A percentile compares a stretch with the other conserved stretches of the same genome.
phyloP scores from a whole-genome alignment of 2,113 vertebrate genomes.

The Cisticola juncidis region DNA sequence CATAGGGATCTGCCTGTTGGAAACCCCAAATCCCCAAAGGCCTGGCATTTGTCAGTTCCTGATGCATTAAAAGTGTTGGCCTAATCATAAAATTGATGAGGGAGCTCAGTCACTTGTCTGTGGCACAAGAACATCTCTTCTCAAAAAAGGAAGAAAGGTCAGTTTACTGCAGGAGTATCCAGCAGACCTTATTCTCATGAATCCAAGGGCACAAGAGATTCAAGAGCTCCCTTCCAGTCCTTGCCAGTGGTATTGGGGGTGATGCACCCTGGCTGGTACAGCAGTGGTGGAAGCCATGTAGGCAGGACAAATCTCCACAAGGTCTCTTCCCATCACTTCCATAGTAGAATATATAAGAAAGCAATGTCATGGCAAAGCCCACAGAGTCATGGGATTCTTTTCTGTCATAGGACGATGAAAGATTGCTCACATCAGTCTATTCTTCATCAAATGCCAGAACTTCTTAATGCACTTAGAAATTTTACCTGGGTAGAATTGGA shows the following conservation, averaged over 20 bases:
- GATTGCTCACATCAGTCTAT: neutral
- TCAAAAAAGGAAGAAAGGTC: neutral
- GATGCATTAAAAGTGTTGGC: neutral
- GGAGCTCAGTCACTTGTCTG: neutral
- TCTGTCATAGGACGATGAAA: conserved; percentile 16
- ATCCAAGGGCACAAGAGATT: neutral
- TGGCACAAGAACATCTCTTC: neutral
- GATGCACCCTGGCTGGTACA: neutral
- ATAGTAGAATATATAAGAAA: conserved; percentile 77
- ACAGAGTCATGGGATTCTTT: conserved; percentile 71
- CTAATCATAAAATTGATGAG: neutral
- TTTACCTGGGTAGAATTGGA: neutral
- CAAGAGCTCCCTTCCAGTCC: neutral
- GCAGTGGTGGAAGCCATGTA: conserved; percentile 75
- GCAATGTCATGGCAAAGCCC: conserved; percentile 72
- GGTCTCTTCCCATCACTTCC: conserved; percentile 73
- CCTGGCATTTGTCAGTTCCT: neutral
- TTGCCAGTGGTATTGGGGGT: neutral
- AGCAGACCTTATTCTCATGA: neutral
- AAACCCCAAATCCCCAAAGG: neutral
- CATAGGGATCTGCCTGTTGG: neutral
- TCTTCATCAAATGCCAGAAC: neutral
- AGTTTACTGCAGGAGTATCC: neutral
- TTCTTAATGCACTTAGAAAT: neutral
- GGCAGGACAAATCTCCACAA: conserved; percentile 79